phyloP scores from a whole-genome alignment of 2,113 vertebrate genomes.

The Corydoras sp. region DNA sequence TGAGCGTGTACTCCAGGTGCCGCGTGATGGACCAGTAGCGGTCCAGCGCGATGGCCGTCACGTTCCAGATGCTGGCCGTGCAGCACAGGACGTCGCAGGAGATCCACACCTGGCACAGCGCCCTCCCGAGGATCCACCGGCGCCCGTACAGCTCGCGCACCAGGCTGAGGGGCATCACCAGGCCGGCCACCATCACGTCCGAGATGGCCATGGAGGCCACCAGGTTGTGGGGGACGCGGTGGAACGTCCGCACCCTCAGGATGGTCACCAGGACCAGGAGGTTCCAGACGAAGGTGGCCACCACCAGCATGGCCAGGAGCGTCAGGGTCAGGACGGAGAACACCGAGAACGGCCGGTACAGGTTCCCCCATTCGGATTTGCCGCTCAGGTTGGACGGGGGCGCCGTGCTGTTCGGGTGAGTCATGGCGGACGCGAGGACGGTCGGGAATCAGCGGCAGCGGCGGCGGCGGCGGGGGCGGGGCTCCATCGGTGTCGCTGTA shows the following conservation, averaged over 20 bases:
- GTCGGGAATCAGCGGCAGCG: too few relatives aligned
- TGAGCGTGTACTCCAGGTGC: slow-evolving; percentile 88
- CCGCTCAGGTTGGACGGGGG: slow-evolving; percentile 50
- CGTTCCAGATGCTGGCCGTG: slow-evolving; percentile 98
- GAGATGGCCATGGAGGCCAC: slow-evolving; percentile 93
- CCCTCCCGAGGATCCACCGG: slow-evolving; percentile 81
- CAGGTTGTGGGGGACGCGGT: slow-evolving; percentile 91
- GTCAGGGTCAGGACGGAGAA: slow-evolving; percentile 80
- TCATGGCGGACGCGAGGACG: slow-evolving; percentile 51
- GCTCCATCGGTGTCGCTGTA: too few relatives aligned
- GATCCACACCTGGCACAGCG: slow-evolving; percentile 89
- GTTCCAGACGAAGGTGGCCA: slow-evolving; percentile 91
- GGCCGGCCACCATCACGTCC: slow-evolving; percentile 86
- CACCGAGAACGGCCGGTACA: slow-evolving; percentile 69
- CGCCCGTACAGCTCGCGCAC: slow-evolving; percentile 80
- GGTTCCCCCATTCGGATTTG: slow-evolving; percentile 52
- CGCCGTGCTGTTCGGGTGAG: slow-evolving; percentile 52
- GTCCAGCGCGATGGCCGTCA: slow-evolving; percentile 90
- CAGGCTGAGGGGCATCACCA: slow-evolving; percentile 93
- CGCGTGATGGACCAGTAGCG: slow-evolving; percentile 96
- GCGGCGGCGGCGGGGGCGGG: too few relatives aligned
- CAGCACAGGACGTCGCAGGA: slow-evolving; percentile 92
- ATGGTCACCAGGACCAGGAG: slow-evolving; percentile 88
- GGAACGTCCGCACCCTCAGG: slow-evolving; percentile 84
- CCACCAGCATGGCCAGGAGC: slow-evolving; percentile 79